These are phyloP conservation scores for Chouioia cunea DNA, from an alignment of 2,888 invertebrate species.

Conservation along the genomic window DNA sequence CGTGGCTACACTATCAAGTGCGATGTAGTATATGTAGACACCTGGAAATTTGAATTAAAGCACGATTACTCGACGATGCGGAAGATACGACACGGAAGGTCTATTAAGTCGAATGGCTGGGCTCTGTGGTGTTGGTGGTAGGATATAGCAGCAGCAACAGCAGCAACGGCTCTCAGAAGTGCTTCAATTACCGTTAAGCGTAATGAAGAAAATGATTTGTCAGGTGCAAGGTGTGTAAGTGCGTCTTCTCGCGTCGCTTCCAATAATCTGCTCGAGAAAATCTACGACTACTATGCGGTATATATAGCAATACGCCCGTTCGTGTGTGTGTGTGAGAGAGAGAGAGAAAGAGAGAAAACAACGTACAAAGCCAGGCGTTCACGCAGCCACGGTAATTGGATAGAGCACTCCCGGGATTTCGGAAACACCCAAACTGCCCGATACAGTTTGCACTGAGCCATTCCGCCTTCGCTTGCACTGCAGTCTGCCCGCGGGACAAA, in stretches of 20 bases:
- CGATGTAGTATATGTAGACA: constrained; percentile 9
- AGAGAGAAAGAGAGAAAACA: background rate
- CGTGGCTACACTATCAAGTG: background rate
- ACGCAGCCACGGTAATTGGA: constrained; percentile 52
- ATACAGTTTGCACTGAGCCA: constrained; percentile 48
- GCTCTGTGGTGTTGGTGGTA: no score
- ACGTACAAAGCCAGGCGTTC: constrained; percentile 22
- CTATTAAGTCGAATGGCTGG: constrained; percentile 11
- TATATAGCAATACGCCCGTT: no score
- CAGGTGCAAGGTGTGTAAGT: constrained; percentile 31
- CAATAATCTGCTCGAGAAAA: constrained; percentile 44
- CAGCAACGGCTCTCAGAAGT: constrained; percentile 8
- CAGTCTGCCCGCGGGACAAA: constrained; percentile 15
- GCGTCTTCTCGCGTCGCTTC: constrained; percentile 29
- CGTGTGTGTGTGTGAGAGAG: no score
- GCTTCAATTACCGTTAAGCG: constrained; percentile 28
- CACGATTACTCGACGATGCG: background rate
- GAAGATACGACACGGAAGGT: constrained; percentile 10
- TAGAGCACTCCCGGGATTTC: constrained; percentile 55
- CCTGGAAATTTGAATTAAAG: constrained; percentile 8
- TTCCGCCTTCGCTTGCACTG: constrained; percentile 18
- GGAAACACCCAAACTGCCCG: constrained; percentile 55
- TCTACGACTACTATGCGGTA: constrained; percentile 10
- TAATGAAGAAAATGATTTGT: constrained; percentile 43
- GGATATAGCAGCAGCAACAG: no score